phyloP scores from a whole-genome alignment of 2,888 invertebrate species.

The Dichetophora obliterata region DNA sequence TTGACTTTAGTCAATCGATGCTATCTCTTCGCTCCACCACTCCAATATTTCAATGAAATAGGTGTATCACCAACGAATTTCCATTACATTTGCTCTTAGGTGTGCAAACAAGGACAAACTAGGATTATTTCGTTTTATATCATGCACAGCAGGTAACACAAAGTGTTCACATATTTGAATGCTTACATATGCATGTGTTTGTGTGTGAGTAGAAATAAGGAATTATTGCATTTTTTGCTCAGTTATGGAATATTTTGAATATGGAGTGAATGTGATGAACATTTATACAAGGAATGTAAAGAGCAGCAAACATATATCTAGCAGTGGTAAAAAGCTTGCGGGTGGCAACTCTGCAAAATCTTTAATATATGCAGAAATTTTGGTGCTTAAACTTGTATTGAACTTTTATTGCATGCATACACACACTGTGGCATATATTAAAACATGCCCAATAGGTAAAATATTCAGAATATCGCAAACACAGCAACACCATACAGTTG shows the following conservation, averaged over 20 bases:
- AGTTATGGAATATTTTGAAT: neutral
- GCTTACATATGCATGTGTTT: neutral
- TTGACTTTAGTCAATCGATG: neutral
- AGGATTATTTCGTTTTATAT: no score
- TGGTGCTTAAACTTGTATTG: neutral
- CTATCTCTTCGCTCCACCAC: neutral
- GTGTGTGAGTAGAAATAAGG: neutral
- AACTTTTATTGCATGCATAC: neutral
- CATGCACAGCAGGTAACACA: no score
- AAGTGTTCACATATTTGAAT: neutral
- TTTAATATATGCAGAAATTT: neutral
- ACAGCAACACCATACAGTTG: no score
- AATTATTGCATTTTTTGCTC: slow-evolving; percentile 3
- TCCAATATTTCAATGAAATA: neutral
- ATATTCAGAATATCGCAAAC: no score
- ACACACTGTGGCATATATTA: neutral
- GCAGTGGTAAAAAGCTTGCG: no score
- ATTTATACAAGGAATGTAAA: neutral
- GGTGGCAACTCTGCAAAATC: neutral
- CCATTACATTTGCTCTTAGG: neutral
- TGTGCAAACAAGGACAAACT: neutral
- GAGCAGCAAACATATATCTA: no score
- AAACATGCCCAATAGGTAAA: no score
- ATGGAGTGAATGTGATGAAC: neutral
- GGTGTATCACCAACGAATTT: neutral